Evolutionary conservation across 2,113 vertebrate species (phyloP).

Genomic region (Ptilonorhynchus violaceus): DNA sequence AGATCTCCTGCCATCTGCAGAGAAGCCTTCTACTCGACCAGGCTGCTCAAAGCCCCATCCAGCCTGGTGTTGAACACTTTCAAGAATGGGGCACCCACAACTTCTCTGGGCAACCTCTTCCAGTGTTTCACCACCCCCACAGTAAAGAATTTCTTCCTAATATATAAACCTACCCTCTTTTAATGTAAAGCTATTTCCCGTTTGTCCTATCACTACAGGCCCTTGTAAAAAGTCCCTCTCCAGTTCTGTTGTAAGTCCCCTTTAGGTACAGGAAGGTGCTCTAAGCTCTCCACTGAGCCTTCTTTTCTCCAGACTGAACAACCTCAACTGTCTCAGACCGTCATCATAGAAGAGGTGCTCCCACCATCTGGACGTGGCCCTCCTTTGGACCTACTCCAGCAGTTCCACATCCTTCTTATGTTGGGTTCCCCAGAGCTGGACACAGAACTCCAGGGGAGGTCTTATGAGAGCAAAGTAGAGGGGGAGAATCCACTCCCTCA

Average conservation of each 20-base stretch:
- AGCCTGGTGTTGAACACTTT: neutral
- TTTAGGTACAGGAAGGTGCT: neutral
- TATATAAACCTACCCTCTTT: neutral
- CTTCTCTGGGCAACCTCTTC: neutral
- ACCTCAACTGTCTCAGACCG: neutral
- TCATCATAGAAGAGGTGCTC: neutral
- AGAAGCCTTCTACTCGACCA: neutral
- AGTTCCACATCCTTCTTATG: neutral
- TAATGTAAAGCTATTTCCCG: neutral
- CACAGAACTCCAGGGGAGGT: neutral
- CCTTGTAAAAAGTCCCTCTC: neutral
- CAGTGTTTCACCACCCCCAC: neutral
- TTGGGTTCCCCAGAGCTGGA: neutral
- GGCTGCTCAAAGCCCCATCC: neutral
- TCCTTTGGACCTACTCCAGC: neutral
- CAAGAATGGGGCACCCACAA: neutral
- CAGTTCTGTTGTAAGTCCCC: neutral
- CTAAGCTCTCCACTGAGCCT: neutral
- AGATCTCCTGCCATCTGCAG: neutral
- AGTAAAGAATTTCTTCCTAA: neutral
- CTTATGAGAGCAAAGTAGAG: neutral
- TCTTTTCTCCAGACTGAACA: neutral
- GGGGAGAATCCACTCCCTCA: fast-evolving
- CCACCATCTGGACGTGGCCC: neutral
- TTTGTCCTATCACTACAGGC: neutral